Conservation (phyloP, 2,113 vertebrate genomes). For the Vanacampus margaritifer region DNA sequence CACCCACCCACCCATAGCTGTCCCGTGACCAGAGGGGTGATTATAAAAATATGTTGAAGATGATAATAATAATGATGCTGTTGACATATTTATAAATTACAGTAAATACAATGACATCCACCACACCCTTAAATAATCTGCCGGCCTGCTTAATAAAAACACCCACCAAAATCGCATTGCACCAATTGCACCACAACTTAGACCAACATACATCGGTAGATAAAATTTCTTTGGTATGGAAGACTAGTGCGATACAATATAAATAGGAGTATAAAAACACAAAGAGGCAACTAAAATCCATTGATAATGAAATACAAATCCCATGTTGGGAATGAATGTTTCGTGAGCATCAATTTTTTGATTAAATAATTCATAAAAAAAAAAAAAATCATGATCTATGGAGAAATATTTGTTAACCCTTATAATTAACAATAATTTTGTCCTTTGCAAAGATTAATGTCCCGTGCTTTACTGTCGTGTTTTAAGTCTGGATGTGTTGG, state of each 20-base stretch:
- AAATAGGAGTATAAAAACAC: constrained; percentile 26
- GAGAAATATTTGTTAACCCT: neutral
- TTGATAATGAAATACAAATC: constrained; percentile 42
- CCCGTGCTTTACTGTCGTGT: neutral
- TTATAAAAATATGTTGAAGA: too few relatives aligned
- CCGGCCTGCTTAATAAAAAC: too few relatives aligned
- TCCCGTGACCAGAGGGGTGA: too few relatives aligned
- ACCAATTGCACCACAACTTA: too few relatives aligned
- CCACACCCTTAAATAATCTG: too few relatives aligned
- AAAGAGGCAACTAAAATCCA: constrained; percentile 43
- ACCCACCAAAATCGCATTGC: too few relatives aligned
- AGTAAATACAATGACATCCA: too few relatives aligned
- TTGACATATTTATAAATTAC: too few relatives aligned
- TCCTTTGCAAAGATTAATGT: neutral
- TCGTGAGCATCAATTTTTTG: neutral
- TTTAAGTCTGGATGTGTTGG: neutral
- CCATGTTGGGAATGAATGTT: too few relatives aligned
- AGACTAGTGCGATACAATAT: constrained; percentile 49
- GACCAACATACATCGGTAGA: constrained; percentile 40
- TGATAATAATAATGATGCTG: too few relatives aligned
- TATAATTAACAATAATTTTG: neutral
- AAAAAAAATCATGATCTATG: neutral
- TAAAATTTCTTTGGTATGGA: constrained; percentile 63
- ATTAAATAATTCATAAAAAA: neutral
- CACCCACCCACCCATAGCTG: too few relatives aligned